phyloP scores from a whole-genome alignment of 2,888 invertebrate genomes.

The Lydus trimaculatus region DNA sequence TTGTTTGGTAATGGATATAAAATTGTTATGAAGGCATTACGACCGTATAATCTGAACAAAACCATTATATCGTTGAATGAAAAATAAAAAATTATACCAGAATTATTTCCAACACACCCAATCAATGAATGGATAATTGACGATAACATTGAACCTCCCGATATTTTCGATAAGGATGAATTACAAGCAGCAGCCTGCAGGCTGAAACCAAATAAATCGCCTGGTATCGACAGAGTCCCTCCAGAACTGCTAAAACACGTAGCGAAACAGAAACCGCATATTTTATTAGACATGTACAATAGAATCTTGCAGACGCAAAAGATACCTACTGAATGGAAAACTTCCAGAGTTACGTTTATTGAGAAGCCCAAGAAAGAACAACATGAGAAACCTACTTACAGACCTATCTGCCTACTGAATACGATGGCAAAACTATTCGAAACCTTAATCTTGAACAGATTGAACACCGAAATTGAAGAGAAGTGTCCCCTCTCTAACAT shows the following conservation, averaged over 20 bases:
- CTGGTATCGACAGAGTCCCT: background rate
- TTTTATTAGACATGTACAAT: constrained; percentile 19
- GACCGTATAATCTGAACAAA: no score
- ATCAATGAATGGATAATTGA: background rate
- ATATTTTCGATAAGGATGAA: constrained; percentile 6
- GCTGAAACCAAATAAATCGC: constrained; percentile 13
- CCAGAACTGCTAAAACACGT: constrained; percentile 10
- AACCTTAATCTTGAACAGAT: background rate
- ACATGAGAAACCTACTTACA: constrained; percentile 13
- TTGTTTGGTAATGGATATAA: no score
- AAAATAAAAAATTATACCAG: no score
- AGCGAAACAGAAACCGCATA: background rate
- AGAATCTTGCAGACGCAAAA: background rate
- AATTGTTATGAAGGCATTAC: no score
- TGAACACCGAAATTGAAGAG: no score
- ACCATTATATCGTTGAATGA: no score
- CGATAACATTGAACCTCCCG: constrained; percentile 17
- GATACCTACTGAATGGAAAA: constrained; percentile 18
- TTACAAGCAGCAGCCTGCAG: background rate
- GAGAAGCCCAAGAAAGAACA: constrained; percentile 12
- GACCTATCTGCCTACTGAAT: constrained; percentile 27
- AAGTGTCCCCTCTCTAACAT: no score
- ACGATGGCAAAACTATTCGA: constrained; percentile 24
- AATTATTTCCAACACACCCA: background rate
- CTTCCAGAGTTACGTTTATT: constrained; percentile 10